These are phyloP conservation scores for Malurus leucopterus DNA, from an alignment of 2,797 vertebrate species.

Conservation along the genomic window DNA sequence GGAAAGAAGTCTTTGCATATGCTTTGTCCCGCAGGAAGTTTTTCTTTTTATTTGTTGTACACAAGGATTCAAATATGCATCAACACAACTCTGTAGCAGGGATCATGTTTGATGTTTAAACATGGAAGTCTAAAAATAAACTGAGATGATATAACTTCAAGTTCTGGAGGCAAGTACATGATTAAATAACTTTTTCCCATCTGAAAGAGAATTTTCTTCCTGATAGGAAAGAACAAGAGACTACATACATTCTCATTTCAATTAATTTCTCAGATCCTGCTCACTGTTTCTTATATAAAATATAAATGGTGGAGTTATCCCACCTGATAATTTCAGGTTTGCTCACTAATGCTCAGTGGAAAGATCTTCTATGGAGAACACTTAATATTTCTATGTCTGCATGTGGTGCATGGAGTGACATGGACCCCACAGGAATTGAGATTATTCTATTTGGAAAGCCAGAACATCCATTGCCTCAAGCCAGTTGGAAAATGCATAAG, in stretches of 20 bases:
- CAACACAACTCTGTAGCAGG: not conserved
- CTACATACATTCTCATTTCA: not conserved
- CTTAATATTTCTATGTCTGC: not conserved
- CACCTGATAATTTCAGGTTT: not conserved
- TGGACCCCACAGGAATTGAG: fast-evolving
- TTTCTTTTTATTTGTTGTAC: not conserved
- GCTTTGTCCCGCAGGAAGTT: not conserved
- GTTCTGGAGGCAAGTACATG: not conserved
- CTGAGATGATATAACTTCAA: not conserved
- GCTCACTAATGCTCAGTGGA: not conserved
- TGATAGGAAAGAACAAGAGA: not conserved
- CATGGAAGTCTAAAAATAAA: not conserved
- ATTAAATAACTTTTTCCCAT: not conserved
- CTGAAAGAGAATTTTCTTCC: not conserved
- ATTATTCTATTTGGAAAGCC: not conserved
- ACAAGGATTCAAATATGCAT: not conserved
- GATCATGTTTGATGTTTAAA: not conserved
- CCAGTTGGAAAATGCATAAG: not conserved
- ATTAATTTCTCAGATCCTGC: not conserved
- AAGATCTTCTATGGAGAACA: not conserved
- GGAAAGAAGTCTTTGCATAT: not conserved
- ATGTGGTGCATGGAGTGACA: not conserved
- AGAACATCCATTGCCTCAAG: not conserved
- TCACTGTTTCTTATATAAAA: not conserved
- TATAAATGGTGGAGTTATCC: not conserved